These are phyloP conservation scores for Poeciliopsis infans DNA, from an alignment of 2,797 vertebrate species.

Conservation along the genomic window DNA sequence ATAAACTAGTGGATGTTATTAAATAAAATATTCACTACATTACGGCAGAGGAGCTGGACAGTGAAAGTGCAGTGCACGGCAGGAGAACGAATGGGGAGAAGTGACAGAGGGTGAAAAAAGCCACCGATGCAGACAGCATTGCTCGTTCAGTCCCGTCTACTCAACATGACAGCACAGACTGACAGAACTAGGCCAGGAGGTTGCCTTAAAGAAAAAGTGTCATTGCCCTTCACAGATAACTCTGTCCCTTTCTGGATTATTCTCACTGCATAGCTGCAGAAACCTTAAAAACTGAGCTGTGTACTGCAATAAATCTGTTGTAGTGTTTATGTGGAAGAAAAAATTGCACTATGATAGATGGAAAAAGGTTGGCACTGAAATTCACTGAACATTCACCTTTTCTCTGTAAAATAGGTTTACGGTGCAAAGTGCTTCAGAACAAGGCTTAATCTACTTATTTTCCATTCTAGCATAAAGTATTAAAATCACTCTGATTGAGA, in stretches of 20 bases:
- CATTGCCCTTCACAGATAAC: conserved; percentile 28
- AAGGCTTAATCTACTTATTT: background rate
- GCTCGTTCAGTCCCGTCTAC: conserved; percentile 47
- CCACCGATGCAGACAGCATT: conserved; percentile 46
- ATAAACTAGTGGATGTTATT: conserved; percentile 23
- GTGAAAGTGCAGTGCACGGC: conserved; percentile 5
- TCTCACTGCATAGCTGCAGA: conserved; percentile 25
- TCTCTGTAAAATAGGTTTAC: conserved; percentile 14
- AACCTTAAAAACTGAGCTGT: conserved; percentile 35
- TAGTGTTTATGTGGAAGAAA: conserved; percentile 45
- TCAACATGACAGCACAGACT: conserved; percentile 62
- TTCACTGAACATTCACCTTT: conserved; percentile 33
- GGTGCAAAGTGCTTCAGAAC: background rate
- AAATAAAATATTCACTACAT: conserved; percentile 55
- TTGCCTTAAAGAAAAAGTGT: conserved; percentile 57
- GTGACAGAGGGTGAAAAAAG: conserved; percentile 48
- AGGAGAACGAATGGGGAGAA: conserved; percentile 13
- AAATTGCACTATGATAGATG: conserved; percentile 16
- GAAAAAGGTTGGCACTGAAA: conserved; percentile 25
- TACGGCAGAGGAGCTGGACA: conserved; percentile 31
- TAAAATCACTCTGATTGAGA: background rate
- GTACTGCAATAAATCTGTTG: conserved; percentile 43
- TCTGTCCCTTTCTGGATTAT: conserved; percentile 30
- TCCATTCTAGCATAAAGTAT: background rate
- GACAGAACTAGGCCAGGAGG: conserved; percentile 74